phyloP scores from a whole-genome alignment of 2,888 invertebrate genomes.

The Stenoptilia bipunctidactyla region DNA sequence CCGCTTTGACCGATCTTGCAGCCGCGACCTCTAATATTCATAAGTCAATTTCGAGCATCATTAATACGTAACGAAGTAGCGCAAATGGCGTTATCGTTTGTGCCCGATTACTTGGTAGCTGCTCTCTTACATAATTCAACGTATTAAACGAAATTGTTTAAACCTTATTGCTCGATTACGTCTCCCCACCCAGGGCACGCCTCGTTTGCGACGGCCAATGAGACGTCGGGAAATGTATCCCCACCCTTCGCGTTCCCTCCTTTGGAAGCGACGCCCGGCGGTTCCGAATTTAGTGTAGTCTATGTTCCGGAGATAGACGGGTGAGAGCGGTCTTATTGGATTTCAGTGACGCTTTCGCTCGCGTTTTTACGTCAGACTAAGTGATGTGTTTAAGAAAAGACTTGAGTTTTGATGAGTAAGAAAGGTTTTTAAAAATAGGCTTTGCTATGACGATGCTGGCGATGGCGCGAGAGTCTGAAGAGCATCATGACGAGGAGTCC shows the following conservation, averaged over 20 bases:
- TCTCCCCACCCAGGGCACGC: slow-evolving; percentile 63
- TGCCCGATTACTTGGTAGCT: slow-evolving; percentile 70
- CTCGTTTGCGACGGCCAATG: slow-evolving; percentile 58
- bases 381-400: slow-evolving; percentile 1
- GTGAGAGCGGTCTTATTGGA: slow-evolving; percentile 28
- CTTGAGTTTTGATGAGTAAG: not conserved
- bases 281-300: too few species aligned
- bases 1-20: slow-evolving; percentile 58
- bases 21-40: slow-evolving; percentile 68
- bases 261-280: not conserved
- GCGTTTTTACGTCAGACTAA: not conserved
- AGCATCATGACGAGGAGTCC: slow-evolving; percentile 32
- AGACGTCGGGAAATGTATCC: slow-evolving; percentile 22
- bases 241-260: slow-evolving; percentile 26
- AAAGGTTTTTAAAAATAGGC: slow-evolving; percentile 28
- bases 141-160: slow-evolving; percentile 74
- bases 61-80: slow-evolving; percentile 72
- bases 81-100: slow-evolving; percentile 72
- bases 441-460: slow-evolving; percentile 69
- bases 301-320: slow-evolving; percentile 25
- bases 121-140: slow-evolving; percentile 72
- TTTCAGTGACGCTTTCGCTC: slow-evolving; percentile 24
- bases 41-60: slow-evolving; percentile 71
- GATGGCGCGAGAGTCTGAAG: slow-evolving; percentile 62
- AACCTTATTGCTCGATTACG: slow-evolving; percentile 73